Conservation (phyloP, 2,113 vertebrate genomes). For the Brachirus orientalis region DNA sequence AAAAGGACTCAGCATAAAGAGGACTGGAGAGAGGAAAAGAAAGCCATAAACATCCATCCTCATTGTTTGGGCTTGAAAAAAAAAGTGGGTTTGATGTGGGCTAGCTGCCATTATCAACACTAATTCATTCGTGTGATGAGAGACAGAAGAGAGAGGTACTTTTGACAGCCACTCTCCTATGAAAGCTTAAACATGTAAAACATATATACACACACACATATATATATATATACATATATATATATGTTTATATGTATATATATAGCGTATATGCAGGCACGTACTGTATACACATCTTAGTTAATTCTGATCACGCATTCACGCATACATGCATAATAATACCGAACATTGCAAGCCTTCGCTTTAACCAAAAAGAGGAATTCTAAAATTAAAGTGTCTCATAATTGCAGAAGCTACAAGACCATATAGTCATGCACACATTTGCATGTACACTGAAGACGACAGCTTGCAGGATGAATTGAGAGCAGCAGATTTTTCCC, state of each 20-base stretch:
- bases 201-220: not conserved
- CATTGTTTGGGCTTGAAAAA: constrained; percentile 40
- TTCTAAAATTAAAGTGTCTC: no score
- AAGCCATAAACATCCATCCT: constrained; percentile 32
- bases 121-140: constrained; percentile 62
- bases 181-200: constrained; percentile 16
- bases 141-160: constrained; percentile 31
- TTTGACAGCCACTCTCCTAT: constrained; percentile 22
- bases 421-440: no score
- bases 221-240: not conserved
- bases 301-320: no score
- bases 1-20: constrained; percentile 35
- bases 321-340: no score
- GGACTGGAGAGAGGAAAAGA: constrained; percentile 4
- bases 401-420: no score
- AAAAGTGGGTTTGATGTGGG: constrained; percentile 41
- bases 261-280: no score
- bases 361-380: no score
- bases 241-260: not conserved
- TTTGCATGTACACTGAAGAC: not conserved
- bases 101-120: constrained; percentile 38
- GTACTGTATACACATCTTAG: no score
- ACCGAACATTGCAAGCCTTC: no score
- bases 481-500: constrained; percentile 47
- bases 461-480: constrained; percentile 55